Conservation (phyloP, 2,888 invertebrate species). For the Plebejus anna region DNA sequence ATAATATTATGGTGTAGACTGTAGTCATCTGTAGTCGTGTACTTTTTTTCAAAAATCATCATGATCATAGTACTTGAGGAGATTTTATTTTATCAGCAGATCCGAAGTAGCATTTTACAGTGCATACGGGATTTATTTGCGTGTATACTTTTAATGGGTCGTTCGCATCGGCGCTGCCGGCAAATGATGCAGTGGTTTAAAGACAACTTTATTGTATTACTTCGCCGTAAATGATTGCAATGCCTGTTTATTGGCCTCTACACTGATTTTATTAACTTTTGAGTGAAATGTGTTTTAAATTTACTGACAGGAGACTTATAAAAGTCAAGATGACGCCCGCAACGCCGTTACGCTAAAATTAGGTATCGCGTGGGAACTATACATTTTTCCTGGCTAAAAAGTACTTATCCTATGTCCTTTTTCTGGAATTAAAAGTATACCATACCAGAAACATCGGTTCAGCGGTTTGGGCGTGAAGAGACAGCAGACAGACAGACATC, state of each 20-base stretch:
- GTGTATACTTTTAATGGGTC: constrained; percentile 67
- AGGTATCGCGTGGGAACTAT: too few species aligned
- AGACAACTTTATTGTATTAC: constrained; percentile 41
- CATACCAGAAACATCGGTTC: too few species aligned
- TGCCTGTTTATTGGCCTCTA: constrained; percentile 36
- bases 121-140: constrained; percentile 47
- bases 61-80: neutral
- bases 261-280: constrained; percentile 37
- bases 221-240: constrained; percentile 37
- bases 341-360: too few species aligned
- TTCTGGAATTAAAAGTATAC: too few species aligned
- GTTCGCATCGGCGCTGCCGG: constrained; percentile 56
- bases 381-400: too few species aligned
- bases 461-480: too few species aligned
- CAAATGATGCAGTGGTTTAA: constrained; percentile 45
- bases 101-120: constrained; percentile 16
- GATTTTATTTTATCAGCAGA: constrained; percentile 14
- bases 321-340: too few species aligned
- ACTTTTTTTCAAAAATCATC: neutral
- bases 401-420: too few species aligned
- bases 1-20: too few species aligned
- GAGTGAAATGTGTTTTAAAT: constrained; percentile 31
- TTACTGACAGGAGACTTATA: too few species aligned
- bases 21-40: too few species aligned
- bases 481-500: too few species aligned